Conservation (phyloP, 2,113 vertebrate genomes). For the Bos taurus region DNA sequence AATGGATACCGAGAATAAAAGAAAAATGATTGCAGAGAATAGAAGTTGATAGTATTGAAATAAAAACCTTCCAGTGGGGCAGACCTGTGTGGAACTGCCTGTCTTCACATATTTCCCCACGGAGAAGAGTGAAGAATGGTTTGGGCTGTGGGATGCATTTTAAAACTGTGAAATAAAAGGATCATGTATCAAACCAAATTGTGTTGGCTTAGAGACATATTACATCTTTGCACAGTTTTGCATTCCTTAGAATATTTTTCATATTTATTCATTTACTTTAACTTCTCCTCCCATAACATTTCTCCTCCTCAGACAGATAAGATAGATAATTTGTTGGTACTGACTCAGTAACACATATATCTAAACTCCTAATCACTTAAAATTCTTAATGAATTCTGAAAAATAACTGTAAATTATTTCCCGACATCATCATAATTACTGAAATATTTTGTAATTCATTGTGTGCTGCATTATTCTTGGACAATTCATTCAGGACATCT, state of each 20-base stretch:
- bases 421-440: not conserved
- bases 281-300: not conserved
- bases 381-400: not conserved
- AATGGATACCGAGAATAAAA: slow-evolving; percentile 79
- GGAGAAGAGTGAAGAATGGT: slow-evolving; percentile 77
- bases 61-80: slow-evolving; percentile 76
- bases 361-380: not conserved
- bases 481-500: not conserved
- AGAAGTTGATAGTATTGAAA: slow-evolving; percentile 80
- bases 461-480: not conserved
- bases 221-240: slow-evolving; percentile 73
- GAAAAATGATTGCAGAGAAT: slow-evolving; percentile 80
- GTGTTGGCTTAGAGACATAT: slow-evolving; percentile 72
- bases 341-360: not conserved
- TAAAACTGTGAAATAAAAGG: slow-evolving; percentile 80
- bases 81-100: slow-evolving; percentile 73
- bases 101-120: slow-evolving; percentile 82
- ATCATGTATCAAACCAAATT: slow-evolving; percentile 78
- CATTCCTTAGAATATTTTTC: slow-evolving; percentile 64
- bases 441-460: not conserved
- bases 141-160: slow-evolving; percentile 76
- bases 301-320: not conserved
- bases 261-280: slow-evolving; percentile 53
- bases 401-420: slow-evolving; percentile 22
- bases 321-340: not conserved